Conservation (phyloP, 2,797 vertebrate genomes). For the Poecilia gillii region DNA sequence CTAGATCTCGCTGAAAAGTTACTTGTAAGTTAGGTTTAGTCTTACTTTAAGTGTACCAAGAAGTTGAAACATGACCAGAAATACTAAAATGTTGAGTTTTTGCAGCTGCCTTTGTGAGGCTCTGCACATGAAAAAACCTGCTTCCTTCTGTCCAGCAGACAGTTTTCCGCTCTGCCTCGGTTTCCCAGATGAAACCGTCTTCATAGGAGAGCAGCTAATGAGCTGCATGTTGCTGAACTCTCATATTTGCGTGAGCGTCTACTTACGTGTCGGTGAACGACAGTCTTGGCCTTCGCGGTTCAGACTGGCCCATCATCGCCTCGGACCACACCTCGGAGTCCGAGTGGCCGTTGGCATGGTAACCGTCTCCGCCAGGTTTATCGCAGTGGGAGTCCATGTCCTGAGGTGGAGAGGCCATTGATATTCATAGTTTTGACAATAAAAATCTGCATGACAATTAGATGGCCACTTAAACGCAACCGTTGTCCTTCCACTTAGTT, state of each 20-base stretch:
- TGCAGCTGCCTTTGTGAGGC: neutral
- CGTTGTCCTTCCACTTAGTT: neutral
- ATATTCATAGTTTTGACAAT: slow-evolving; percentile 5
- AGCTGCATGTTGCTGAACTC: neutral
- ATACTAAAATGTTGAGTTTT: neutral
- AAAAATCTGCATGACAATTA: neutral
- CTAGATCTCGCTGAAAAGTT: too few relatives aligned
- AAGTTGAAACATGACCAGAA: neutral
- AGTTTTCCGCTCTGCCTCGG: neutral
- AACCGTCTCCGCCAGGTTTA: slow-evolving; percentile 78
- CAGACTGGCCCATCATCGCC: slow-evolving; percentile 82
- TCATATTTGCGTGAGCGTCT: slow-evolving; percentile 1
- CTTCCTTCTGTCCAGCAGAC: neutral
- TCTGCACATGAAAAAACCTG: neutral
- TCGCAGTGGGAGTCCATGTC: slow-evolving; percentile 83
- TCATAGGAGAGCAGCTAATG: neutral
- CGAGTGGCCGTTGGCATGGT: slow-evolving; percentile 87
- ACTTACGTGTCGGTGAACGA: slow-evolving; percentile 93
- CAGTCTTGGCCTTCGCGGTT: slow-evolving; percentile 89
- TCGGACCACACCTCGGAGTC: slow-evolving; percentile 89
- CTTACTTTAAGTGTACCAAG: too few relatives aligned
- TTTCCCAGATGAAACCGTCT: neutral
- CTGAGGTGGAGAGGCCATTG: slow-evolving; percentile 67
- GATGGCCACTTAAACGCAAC: neutral
- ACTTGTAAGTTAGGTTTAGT: too few relatives aligned